Conservation (phyloP, 2,113 vertebrate genomes). For the Geococcyx californianus region DNA sequence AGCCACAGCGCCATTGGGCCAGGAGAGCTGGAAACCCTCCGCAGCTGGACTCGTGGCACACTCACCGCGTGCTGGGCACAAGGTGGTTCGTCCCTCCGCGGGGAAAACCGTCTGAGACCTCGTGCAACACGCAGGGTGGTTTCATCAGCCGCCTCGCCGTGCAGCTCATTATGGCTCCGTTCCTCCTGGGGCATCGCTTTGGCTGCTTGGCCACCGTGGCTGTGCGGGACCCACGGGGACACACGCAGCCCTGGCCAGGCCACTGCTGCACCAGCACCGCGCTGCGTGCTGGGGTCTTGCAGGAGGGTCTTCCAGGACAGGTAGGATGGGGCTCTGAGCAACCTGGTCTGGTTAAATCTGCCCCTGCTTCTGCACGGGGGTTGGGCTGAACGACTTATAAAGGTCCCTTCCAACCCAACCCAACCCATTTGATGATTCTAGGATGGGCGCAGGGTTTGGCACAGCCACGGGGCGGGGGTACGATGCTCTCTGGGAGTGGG, state of each 20-base stretch:
- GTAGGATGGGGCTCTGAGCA: too few relatives aligned
- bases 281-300: rapidly evolving
- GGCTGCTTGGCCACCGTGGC: not conserved
- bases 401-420: too few relatives aligned
- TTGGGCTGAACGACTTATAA: too few relatives aligned
- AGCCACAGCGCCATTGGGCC: rapidly evolving
- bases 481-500: rapidly evolving
- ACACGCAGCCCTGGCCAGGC: rapidly evolving
- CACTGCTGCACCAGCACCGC: rapidly evolving
- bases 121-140: not conserved
- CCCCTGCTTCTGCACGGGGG: too few relatives aligned
- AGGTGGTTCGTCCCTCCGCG: rapidly evolving
- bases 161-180: constrained; percentile 41
- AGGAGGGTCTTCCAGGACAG: too few relatives aligned
- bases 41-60: rapidly evolving
- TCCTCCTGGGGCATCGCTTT: not conserved
- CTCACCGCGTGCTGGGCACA: rapidly evolving
- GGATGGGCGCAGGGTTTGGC: rapidly evolving
- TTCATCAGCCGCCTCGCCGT: constrained; percentile 67
- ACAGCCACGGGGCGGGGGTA: rapidly evolving
- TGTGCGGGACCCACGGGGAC: not conserved
- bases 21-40: rapidly evolving
- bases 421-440: too few relatives aligned
- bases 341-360: too few relatives aligned
- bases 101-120: not conserved